These are phyloP conservation scores for Drosophila peninsularis DNA, from an alignment of 2,888 invertebrate genomes.

Conservation along the genomic window DNA sequence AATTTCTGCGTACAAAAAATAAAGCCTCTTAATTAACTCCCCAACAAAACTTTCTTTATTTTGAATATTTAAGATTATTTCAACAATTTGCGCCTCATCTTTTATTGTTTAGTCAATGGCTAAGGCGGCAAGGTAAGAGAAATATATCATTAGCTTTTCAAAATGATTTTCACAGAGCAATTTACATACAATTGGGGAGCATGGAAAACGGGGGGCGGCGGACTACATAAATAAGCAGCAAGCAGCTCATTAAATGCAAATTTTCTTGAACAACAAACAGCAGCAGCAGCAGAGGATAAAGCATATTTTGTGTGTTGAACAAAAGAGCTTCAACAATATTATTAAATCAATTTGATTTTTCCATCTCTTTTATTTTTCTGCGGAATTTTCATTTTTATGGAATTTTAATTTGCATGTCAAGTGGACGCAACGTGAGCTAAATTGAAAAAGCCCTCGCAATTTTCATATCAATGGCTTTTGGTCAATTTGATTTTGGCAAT, in stretches of 20 bases:
- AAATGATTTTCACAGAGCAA: constrained; percentile 65
- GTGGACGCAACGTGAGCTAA: constrained; percentile 24
- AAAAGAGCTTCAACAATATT: constrained; percentile 46
- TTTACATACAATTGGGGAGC: constrained; percentile 66
- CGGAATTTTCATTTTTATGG: constrained; percentile 35
- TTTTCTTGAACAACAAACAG: constrained; percentile 39
- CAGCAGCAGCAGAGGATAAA: constrained; percentile 9
- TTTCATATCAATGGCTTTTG: constrained; percentile 21
- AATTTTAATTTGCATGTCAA: constrained; percentile 61
- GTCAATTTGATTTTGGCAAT: constrained; percentile 1
- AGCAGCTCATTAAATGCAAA: constrained; percentile 75
- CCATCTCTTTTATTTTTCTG: background rate
- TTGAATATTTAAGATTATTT: constrained; percentile 21
- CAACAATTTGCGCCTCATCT: constrained; percentile 39
- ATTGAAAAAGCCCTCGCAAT: constrained; percentile 21
- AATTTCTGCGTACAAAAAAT: background rate
- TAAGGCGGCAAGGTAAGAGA: constrained; percentile 15
- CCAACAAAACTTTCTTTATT: constrained; percentile 36
- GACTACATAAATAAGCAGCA: constrained; percentile 36
- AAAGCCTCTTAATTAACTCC: constrained; percentile 22
- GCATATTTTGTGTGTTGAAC: constrained; percentile 56
- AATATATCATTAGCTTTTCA: constrained; percentile 55
- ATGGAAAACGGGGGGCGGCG: background rate
- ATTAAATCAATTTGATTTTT: constrained; percentile 53
- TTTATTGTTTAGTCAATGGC: constrained; percentile 29